Conservation (phyloP, 2,888 invertebrate species). For the Latrodectus hesperus region DNA sequence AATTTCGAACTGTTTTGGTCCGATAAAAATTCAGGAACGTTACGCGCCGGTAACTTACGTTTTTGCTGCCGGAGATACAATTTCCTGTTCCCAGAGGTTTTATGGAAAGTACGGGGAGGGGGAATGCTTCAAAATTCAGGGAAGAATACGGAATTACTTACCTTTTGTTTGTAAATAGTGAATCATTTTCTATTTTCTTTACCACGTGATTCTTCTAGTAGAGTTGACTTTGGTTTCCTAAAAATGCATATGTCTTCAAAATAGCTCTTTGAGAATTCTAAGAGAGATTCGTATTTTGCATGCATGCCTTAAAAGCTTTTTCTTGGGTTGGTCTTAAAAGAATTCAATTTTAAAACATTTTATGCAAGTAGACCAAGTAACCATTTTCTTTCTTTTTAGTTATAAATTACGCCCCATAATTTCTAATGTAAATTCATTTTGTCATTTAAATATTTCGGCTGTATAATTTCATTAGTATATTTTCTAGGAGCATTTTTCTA, state of each 20-base stretch:
- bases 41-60: constrained; percentile 32
- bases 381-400: no score
- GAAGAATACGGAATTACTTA: background rate
- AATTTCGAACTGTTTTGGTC: constrained; percentile 45
- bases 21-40: constrained; percentile 52
- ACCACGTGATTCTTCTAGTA: background rate
- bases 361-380: no score
- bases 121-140: constrained; percentile 9
- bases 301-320: no score
- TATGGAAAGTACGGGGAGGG: constrained; percentile 25
- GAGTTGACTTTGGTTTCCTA: background rate
- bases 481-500: no score
- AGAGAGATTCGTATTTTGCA: background rate
- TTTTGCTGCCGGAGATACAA: constrained; percentile 31
- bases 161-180: background rate
- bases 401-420: no score
- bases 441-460: no score
- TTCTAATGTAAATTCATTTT: no score
- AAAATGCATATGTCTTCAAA: background rate
- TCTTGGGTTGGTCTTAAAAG: no score
- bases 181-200: background rate
- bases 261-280: background rate
- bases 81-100: constrained; percentile 29
- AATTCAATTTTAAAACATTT: no score
- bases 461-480: no score